Evolutionary conservation across 2,888 invertebrate species (phyloP).

Genomic region (Zygothrica quintamaculata): DNA sequence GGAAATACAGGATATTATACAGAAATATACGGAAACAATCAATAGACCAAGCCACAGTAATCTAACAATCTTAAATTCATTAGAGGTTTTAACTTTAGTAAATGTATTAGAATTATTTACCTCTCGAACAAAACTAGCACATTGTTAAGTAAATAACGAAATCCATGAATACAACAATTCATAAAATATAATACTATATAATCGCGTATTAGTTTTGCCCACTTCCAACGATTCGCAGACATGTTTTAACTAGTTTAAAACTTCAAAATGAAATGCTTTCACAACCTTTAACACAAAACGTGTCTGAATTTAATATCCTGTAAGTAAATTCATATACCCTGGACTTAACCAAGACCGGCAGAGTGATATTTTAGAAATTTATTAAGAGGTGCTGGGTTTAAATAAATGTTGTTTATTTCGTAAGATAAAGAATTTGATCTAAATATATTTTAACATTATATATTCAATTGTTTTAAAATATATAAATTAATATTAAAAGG

Average conservation of each 20-base stretch:
- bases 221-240: constrained; percentile 3
- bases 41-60: constrained; percentile 78
- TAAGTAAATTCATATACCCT: too few species aligned
- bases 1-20: constrained; percentile 76
- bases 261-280: background rate
- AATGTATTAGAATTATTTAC: constrained; percentile 34
- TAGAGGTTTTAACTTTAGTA: background rate
- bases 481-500: too few species aligned
- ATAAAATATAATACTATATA: constrained; percentile 74
- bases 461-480: too few species aligned
- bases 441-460: too few species aligned
- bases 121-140: constrained; percentile 72
- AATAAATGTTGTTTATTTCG: too few species aligned
- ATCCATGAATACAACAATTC: constrained; percentile 82
- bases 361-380: too few species aligned
- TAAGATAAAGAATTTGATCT: too few species aligned
- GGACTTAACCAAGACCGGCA: too few species aligned
- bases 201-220: constrained; percentile 9
- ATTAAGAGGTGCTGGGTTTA: too few species aligned
- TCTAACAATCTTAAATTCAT: constrained; percentile 37
- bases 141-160: constrained; percentile 72
- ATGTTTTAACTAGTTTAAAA: constrained; percentile 5
- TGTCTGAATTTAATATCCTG: too few species aligned
- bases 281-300: too few species aligned
- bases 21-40: constrained; percentile 70